Percentiles rank a stretch among this genome's conserved stretches.
Conservation (phyloP, 1,140 invertebrate genomes). For the Dufourea novaeangliae region DNA sequence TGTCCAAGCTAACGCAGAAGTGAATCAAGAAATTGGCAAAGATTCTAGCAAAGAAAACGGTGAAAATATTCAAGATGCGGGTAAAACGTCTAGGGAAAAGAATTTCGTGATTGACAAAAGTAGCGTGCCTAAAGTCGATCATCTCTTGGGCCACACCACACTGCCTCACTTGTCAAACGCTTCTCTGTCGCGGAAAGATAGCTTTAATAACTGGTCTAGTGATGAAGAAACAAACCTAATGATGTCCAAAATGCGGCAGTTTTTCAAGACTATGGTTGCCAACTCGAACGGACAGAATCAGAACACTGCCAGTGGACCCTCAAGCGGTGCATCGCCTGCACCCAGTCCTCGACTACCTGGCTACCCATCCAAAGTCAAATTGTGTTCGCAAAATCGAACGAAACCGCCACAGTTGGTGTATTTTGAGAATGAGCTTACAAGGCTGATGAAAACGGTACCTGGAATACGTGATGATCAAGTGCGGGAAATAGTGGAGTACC, state of each 20-base stretch:
- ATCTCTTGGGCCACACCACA: constrained; percentile 45
- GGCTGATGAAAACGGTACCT: constrained; percentile 95
- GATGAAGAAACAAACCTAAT: constrained; percentile 96
- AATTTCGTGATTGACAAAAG: constrained; percentile 7
- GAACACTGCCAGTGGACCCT: constrained; percentile 73
- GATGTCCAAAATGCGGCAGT: constrained; percentile 96
- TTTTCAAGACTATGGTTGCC: constrained; percentile 93
- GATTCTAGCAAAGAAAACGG: constrained; percentile 57
- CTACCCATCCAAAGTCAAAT: constrained; percentile 73
- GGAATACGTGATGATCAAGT: constrained; percentile 95
- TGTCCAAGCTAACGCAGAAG: constrained; percentile 25
- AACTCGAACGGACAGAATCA: constrained; percentile 82
- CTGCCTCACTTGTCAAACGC: constrained; percentile 71
- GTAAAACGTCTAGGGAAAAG: not conserved
- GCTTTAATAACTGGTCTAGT: constrained; percentile 96
- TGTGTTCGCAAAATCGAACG: constrained; percentile 81
- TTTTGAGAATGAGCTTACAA: constrained; percentile 93
- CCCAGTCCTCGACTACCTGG: constrained; percentile 83
- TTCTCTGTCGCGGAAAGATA: constrained; percentile 90
- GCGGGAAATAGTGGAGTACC: constrained; percentile 94
- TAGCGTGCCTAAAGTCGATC: constrained; percentile 59
- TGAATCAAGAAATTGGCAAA: constrained; percentile 51
- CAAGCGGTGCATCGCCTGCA: constrained; percentile 81
- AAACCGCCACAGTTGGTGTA: constrained; percentile 93
- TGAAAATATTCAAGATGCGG: constrained; percentile 33